Base-by-base conservation (phyloP, 2,113 vertebrate species). In the Hippocampus barbouri region DNA sequence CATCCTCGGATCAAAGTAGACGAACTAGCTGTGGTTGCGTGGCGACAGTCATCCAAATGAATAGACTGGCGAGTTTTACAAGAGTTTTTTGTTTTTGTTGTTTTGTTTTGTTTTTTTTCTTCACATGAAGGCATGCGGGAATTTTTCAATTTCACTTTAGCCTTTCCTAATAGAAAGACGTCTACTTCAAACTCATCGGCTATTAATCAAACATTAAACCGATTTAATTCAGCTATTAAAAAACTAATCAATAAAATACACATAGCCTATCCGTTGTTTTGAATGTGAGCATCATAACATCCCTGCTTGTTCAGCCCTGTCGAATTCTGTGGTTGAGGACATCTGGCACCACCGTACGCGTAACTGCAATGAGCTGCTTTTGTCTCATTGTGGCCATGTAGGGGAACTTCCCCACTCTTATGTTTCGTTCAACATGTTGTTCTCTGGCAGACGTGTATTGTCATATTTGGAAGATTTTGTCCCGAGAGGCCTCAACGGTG, bases 381-480 rank as follows among this genome's bases (percentile, higher is more conserved):
- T 76, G 68, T 62, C 38, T 79, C 83, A 74, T 80, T 83, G 74
- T 79, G 85, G 70, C 71, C 74, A 75, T 85, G 74, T 49, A 62
- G 43, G 83, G 89, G 84, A 86, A 90, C 83, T 87, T 87, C 88
- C 89, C 82, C 76, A 73, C 74, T 71, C 61, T 68, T 57, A 38
- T 43, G 15, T 80, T 75, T 76, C 74, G 67, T 81, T 67, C 71
- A 77, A 60, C 61, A 47, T 57, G 80, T 75, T 77, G 68, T 66
- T 79, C 61, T 84, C 15, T 12, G 25, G 25, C 59, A 61, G 59
- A 61, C 16, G 74, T 83, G 57, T 85, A 69, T 68, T 64, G 71
- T n/a, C 60, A 68, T 65, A 59, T 82, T 70, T 68, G 72, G 27
- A 56, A 74, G 61, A 70, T 64, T 70, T 72, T 78, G 71, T 73